Conservation (phyloP, 2,113 vertebrate species). For the Amphiprion ocellaris region DNA sequence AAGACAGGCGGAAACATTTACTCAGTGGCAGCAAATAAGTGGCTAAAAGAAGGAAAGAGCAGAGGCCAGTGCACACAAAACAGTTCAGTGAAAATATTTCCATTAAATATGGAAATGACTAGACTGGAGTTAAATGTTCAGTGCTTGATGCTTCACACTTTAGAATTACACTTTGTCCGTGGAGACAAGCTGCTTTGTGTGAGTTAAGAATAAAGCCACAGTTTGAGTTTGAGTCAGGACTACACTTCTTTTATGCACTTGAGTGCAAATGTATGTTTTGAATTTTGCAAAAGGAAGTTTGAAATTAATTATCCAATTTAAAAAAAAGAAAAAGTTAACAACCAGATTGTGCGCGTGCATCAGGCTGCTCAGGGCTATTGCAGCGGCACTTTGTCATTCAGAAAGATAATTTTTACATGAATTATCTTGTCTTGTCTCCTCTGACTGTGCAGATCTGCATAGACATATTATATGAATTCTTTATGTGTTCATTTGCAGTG, state of each 20-base stretch:
- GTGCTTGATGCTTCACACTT: background rate
- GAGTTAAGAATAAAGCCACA: background rate
- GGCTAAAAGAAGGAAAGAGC: background rate
- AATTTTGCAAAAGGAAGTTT: background rate
- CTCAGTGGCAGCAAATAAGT: slow-evolving; percentile 23
- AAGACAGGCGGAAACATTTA: slow-evolving; percentile 5
- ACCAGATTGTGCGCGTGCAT: background rate
- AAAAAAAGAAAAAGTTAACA: no score
- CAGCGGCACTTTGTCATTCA: background rate
- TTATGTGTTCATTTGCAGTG: background rate
- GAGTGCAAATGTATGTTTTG: background rate
- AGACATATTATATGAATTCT: background rate
- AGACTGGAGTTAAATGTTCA: background rate
- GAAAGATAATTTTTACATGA: slow-evolving; percentile 7
- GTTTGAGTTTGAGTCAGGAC: background rate
- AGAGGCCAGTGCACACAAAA: slow-evolving; percentile 5
- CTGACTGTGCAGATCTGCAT: background rate
- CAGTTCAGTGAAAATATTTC: slow-evolving; percentile 29
- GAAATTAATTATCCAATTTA: slow-evolving; percentile 2
- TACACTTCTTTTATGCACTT: background rate
- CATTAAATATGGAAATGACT: slow-evolving; percentile 12
- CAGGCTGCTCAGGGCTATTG: background rate
- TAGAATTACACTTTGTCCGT: background rate
- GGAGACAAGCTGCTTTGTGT: background rate
- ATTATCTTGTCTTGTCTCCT: accelerated